Evolutionary conservation across 1,140 invertebrate species (phyloP).

Genomic region (Littorina saxatilis): DNA sequence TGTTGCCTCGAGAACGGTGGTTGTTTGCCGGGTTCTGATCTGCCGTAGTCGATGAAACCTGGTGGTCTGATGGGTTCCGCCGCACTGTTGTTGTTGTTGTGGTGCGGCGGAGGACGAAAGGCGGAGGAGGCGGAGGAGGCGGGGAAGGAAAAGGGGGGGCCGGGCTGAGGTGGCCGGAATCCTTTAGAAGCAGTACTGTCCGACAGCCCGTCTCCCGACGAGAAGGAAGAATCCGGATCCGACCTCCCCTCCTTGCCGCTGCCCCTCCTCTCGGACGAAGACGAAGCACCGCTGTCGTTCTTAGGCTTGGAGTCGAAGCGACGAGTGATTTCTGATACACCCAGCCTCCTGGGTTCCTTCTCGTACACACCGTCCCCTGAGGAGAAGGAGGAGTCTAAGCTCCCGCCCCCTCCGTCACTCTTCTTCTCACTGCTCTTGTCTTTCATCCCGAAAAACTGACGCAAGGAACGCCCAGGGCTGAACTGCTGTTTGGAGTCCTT

Average conservation of each 20-base stretch:
- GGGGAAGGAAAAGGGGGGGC: not conserved
- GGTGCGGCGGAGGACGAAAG: not conserved
- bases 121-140: not conserved
- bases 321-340: not conserved
- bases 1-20: not conserved
- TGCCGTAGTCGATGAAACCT: no score
- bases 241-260: not conserved
- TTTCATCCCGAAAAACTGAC: slow-evolving; percentile 26
- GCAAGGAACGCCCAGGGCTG: slow-evolving; percentile 6
- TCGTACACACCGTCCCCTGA: slow-evolving; percentile 15
- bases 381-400: not conserved
- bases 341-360: slow-evolving; percentile 19
- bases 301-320: not conserved
- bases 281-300: not conserved
- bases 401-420: not conserved
- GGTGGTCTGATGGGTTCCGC: not conserved
- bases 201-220: not conserved
- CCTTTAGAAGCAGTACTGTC: not conserved
- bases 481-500: slow-evolving; percentile 26
- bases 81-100: not conserved
- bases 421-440: slow-evolving; percentile 28
- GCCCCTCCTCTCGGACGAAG: no score
- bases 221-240: not conserved
- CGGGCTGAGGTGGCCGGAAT: not conserved
- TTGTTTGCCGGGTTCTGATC: no score